Evolutionary conservation across 1,140 invertebrate genomes (phyloP).

Genomic region (Bombus picipes): DNA sequence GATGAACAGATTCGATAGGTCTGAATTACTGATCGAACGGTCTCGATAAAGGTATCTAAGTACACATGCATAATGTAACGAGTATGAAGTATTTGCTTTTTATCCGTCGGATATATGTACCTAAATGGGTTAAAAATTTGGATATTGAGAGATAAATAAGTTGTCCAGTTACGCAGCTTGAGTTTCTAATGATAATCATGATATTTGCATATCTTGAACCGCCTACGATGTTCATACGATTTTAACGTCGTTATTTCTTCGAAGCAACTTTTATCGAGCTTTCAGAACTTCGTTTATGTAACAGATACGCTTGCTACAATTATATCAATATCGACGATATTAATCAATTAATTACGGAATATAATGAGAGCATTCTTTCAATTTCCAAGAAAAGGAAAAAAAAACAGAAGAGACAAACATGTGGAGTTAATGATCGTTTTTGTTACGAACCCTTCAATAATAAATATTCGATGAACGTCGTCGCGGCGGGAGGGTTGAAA

Average conservation of each 20-base stretch:
- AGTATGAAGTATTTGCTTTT: not conserved
- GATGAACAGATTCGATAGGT: constrained; percentile 20
- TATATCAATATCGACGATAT: no score
- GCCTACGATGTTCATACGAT: not conserved
- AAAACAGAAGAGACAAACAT: no score
- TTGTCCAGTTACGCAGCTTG: not conserved
- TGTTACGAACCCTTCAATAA: no score
- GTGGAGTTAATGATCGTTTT: no score
- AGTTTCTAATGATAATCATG: not conserved
- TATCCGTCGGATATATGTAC: not conserved
- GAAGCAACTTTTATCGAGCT: not conserved
- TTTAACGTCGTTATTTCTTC: not conserved
- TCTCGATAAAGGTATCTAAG: not conserved
- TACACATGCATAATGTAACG: no score
- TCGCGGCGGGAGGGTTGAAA: no score
- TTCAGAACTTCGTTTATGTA: no score
- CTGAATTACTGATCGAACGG: not conserved
- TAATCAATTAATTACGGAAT: no score
- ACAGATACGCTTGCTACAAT: no score
- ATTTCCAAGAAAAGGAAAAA: no score
- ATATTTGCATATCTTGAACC: not conserved
- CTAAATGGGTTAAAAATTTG: not conserved
- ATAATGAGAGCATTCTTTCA: no score
- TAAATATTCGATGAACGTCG: not conserved
- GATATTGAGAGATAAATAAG: not conserved